These are phyloP conservation scores for Tromatobia lineatoria DNA, from an alignment of 2,888 invertebrate species.

Conservation along the genomic window DNA sequence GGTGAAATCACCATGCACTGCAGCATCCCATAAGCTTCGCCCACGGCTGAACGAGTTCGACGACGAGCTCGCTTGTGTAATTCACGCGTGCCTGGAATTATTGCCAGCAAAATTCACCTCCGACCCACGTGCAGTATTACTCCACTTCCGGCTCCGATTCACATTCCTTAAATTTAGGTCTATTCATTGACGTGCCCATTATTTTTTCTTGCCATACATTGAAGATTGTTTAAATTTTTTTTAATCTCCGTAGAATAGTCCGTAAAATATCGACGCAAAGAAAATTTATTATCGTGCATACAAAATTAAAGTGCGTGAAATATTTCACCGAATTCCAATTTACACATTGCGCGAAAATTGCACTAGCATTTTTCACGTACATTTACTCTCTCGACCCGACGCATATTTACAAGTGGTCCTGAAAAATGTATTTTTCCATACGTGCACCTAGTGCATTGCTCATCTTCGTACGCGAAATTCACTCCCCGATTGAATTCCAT, in stretches of 20 bases:
- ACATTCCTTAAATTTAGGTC: neutral
- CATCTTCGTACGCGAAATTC: neutral
- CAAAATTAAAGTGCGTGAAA: conserved; percentile 40
- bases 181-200: neutral
- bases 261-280: neutral
- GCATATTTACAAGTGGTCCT: neutral
- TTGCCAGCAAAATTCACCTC: conserved; percentile 37
- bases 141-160: conserved; percentile 19
- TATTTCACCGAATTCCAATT: conserved; percentile 50
- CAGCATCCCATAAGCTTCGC: conserved; percentile 21
- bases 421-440: neutral
- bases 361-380: conserved; percentile 30
- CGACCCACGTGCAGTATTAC: conserved; percentile 25
- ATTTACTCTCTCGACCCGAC: conserved; percentile 36
- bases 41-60: conserved; percentile 29
- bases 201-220: neutral
- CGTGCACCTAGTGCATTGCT: neutral
- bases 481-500: neutral
- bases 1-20: neutral
- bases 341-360: conserved; percentile 37
- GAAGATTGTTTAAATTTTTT: neutral
- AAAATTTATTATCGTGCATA: conserved; percentile 16
- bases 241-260: neutral
- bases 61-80: conserved; percentile 33
- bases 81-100: conserved; percentile 37